Conservation (phyloP, 2,888 invertebrate genomes). For the Phaonia tiefii region DNA sequence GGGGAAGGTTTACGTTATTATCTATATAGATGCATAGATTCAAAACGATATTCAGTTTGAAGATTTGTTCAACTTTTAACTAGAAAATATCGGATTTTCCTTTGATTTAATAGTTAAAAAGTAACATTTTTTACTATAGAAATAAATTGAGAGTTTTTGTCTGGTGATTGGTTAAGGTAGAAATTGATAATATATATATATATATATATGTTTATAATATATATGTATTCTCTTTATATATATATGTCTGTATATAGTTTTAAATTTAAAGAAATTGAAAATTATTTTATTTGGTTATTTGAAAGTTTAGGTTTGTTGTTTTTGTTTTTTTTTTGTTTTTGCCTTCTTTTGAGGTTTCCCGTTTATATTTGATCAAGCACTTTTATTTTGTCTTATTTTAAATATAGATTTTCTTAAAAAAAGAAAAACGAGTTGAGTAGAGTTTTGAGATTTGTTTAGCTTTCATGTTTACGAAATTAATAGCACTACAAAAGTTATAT, state of each 20-base stretch:
- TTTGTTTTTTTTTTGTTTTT: constrained; percentile 40
- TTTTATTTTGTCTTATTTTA: constrained; percentile 7
- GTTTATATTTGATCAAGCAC: background rate
- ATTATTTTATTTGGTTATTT: background rate
- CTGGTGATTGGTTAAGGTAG: constrained; percentile 8
- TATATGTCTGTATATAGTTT: background rate
- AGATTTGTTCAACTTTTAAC: too few relatives aligned
- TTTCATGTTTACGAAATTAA: constrained; percentile 8
- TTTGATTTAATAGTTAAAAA: too few relatives aligned
- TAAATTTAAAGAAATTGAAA: background rate
- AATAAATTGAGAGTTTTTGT: background rate
- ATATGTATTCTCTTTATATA: background rate
- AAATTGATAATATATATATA: constrained; percentile 20
- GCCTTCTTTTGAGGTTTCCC: constrained; percentile 15
- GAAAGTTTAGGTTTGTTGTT: background rate
- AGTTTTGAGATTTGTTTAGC: background rate
- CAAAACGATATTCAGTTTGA: too few relatives aligned
- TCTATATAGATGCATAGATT: too few relatives aligned
- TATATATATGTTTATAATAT: background rate
- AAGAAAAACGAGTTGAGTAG: background rate
- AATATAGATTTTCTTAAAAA: background rate
- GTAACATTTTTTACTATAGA: background rate
- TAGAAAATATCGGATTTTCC: too few relatives aligned
- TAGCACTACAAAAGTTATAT: constrained; percentile 35
- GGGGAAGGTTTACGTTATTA: too few relatives aligned